Percentiles rank a stretch among this genome's conserved stretches.
Evolutionary conservation across 1,140 invertebrate species (phyloP).

Genomic region (Pararge aegeria): DNA sequence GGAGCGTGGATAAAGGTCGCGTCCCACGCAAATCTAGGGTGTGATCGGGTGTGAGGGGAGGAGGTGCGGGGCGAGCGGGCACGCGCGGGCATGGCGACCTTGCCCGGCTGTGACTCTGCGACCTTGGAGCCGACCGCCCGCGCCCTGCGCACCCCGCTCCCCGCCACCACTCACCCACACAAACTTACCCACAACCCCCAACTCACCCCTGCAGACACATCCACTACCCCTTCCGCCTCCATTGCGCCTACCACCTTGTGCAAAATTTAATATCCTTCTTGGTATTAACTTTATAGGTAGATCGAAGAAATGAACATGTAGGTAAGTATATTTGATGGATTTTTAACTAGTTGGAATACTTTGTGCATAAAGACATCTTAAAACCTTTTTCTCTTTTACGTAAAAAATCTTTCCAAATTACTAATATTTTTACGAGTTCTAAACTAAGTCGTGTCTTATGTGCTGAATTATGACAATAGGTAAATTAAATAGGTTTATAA

Average conservation of each 20-base stretch:
- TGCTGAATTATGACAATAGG: no score
- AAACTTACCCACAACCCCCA: neutral
- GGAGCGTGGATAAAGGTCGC: conserved; percentile 76
- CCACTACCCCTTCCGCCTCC: conserved; percentile 38
- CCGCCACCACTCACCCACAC: conserved; percentile 10
- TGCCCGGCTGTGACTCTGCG: conserved; percentile 77
- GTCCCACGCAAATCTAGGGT: conserved; percentile 73
- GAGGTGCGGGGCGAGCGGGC: conserved; percentile 48
- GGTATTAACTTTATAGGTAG: conserved; percentile 28
- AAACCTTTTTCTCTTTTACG: no score
- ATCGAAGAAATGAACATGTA: no score
- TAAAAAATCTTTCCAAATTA: no score
- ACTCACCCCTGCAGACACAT: conserved; percentile 32
- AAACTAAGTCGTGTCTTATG: no score
- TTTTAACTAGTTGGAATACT: no score
- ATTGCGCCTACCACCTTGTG: conserved; percentile 52
- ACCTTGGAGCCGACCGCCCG: conserved; percentile 67
- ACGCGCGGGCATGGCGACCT: conserved; percentile 74
- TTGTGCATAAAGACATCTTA: no score
- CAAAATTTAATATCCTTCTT: conserved; percentile 67
- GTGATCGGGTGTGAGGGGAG: conserved; percentile 54
- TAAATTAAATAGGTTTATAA: no score
- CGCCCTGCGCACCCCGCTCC: conserved; percentile 35
- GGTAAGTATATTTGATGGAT: no score
- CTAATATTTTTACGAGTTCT: no score